These are phyloP conservation scores for Argyrosomus regius DNA, from an alignment of 2,797 vertebrate species.

Conservation along the genomic window DNA sequence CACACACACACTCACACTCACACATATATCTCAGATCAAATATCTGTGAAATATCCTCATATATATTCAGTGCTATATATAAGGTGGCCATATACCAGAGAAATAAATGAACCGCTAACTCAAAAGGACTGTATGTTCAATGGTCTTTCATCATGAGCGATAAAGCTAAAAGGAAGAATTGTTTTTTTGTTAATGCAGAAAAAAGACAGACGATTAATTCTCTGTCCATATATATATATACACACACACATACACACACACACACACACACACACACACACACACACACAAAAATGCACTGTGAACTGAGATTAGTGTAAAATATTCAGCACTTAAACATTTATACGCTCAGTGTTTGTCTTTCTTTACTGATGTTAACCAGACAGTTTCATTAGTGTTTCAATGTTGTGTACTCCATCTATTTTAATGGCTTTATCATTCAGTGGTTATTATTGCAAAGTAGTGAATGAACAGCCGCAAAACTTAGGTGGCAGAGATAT, in stretches of 20 bases:
- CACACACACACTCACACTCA: constrained; percentile 14
- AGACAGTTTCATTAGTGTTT: constrained; percentile 37
- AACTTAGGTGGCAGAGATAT: constrained; percentile 44
- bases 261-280: background rate
- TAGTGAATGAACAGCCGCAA: constrained; percentile 37
- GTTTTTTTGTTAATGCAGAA: constrained; percentile 47
- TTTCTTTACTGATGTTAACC: constrained; percentile 21
- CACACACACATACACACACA: too few species aligned
- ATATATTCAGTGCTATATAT: constrained; percentile 49
- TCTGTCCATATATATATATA: background rate
- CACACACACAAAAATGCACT: constrained; percentile 4
- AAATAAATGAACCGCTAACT: constrained; percentile 64
- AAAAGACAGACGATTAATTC: constrained; percentile 50
- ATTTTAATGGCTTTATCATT: constrained; percentile 56
- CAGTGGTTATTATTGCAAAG: constrained; percentile 40
- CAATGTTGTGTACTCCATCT: constrained; percentile 42
- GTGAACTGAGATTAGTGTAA: constrained; percentile 8
- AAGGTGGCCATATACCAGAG: constrained; percentile 22
- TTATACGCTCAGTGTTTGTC: constrained; percentile 10
- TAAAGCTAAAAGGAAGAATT: constrained; percentile 55
- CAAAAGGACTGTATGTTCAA: constrained; percentile 25
- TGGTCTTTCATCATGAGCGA: constrained; percentile 60
- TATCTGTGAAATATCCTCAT: constrained; percentile 47
- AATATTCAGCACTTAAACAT: constrained; percentile 26
- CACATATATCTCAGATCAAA: constrained; percentile 17